A percentile compares a stretch with the other conserved stretches of the same genome.
These are phyloP conservation scores for Gnathonemus echidnorhynchus DNA, from an alignment of 2,113 vertebrate species.

Conservation along the genomic window DNA sequence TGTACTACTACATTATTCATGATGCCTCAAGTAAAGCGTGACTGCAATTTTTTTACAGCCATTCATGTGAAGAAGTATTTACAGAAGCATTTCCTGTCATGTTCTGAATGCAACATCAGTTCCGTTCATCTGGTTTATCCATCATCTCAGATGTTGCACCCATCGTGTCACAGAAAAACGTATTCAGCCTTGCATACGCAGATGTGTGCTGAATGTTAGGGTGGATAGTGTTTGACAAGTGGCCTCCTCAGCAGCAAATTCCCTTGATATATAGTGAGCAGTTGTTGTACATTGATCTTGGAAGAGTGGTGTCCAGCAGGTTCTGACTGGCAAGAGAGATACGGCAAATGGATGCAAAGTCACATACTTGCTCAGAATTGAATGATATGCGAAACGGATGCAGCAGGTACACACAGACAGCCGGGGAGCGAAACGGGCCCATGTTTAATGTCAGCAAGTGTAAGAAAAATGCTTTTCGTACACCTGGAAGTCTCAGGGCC, in stretches of 20 bases:
- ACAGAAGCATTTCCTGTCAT: background rate
- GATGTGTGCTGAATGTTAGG: background rate
- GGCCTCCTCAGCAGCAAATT: background rate
- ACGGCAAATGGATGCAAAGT: background rate
- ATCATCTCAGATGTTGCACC: background rate
- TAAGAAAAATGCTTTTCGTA: slow-evolving; percentile 3
- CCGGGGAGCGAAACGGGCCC: background rate
- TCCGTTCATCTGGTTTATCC: background rate
- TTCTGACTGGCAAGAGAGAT: background rate
- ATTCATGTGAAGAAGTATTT: background rate
- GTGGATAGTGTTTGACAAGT: background rate
- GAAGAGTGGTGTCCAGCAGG: background rate
- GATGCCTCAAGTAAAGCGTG: too few relatives aligned
- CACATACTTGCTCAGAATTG: background rate
- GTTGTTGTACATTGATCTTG: background rate
- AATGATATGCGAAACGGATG: background rate
- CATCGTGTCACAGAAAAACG: background rate
- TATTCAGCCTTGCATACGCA: background rate
- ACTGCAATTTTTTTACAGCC: background rate
- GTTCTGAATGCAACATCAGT: background rate
- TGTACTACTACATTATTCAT: too few relatives aligned
- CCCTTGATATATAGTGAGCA: background rate
- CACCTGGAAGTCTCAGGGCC: background rate
- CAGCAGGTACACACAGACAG: too few relatives aligned
- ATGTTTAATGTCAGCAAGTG: slow-evolving; percentile 11